Percentiles rank a stretch among this genome's conserved stretches.
These are phyloP conservation scores for Agrochola macilenta DNA, from an alignment of 2,888 invertebrate genomes.

Conservation along the genomic window DNA sequence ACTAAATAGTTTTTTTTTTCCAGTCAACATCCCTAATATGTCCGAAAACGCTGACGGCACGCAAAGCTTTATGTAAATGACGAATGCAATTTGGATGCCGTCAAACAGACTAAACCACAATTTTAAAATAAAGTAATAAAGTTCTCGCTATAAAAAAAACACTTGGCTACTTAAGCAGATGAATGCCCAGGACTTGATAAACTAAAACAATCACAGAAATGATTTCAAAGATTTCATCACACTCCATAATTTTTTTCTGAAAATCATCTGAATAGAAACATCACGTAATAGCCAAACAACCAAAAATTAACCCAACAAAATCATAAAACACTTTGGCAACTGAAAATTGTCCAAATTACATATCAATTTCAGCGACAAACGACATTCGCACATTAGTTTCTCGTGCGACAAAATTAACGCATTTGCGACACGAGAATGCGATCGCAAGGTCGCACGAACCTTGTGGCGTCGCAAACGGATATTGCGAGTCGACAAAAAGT, in stretches of 20 bases:
- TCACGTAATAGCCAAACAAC: constrained; percentile 1
- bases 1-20: too few species aligned
- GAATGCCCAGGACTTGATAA: too few species aligned
- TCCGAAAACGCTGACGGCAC: too few species aligned
- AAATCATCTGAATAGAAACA: constrained; percentile 7
- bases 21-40: too few species aligned
- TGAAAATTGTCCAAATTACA: constrained; percentile 57
- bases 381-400: constrained; percentile 55
- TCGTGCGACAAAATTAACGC: constrained; percentile 66
- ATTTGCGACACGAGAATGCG: constrained; percentile 56
- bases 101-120: too few species aligned
- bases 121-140: too few species aligned
- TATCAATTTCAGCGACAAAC: constrained; percentile 63
- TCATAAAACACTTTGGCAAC: constrained; percentile 42
- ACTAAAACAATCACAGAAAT: not conserved
- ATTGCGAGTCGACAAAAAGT: constrained; percentile 65
- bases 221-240: not conserved
- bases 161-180: too few species aligned
- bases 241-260: not conserved
- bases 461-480: constrained; percentile 67
- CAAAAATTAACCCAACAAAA: constrained; percentile 38
- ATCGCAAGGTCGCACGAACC: constrained; percentile 63
- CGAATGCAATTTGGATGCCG: too few species aligned
- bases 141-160: too few species aligned
- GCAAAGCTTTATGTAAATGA: too few species aligned